A percentile compares a stretch with the other conserved stretches of the same genome.
phyloP scores from a whole-genome alignment of 1,140 invertebrate species.

The Plutomurus gul region DNA sequence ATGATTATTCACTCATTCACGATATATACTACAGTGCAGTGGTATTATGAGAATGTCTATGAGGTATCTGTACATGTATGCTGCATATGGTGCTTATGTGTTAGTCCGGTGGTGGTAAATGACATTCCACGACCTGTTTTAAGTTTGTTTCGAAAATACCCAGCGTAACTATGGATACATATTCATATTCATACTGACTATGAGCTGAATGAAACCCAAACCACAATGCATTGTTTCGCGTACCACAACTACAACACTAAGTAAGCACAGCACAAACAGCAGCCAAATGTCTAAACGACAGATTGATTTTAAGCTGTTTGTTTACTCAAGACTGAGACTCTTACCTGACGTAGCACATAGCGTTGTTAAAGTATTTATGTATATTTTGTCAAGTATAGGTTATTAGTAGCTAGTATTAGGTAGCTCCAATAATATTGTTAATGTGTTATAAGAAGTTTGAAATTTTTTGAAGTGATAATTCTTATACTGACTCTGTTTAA shows the following conservation, averaged over 20 bases:
- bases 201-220: background rate
- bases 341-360: too few species aligned
- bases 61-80: background rate
- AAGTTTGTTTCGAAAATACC: slow-evolving; percentile 3
- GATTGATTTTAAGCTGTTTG: too few species aligned
- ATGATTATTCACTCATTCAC: too few species aligned
- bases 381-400: too few species aligned
- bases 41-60: background rate
- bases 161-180: background rate
- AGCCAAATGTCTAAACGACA: too few species aligned
- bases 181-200: background rate
- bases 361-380: too few species aligned
- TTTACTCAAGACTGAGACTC: too few species aligned
- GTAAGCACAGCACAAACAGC: too few species aligned
- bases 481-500: background rate
- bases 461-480: background rate
- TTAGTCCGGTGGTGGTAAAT: background rate
- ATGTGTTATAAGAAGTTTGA: background rate
- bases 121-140: background rate
- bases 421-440: too few species aligned
- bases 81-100: background rate
- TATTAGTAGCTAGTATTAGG: too few species aligned
- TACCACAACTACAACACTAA: slow-evolving; percentile 11
- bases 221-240: background rate
- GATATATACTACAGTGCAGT: too few species aligned